phyloP scores from a whole-genome alignment of 1,140 invertebrate species.

The Parasteatoda tepidariorum region DNA sequence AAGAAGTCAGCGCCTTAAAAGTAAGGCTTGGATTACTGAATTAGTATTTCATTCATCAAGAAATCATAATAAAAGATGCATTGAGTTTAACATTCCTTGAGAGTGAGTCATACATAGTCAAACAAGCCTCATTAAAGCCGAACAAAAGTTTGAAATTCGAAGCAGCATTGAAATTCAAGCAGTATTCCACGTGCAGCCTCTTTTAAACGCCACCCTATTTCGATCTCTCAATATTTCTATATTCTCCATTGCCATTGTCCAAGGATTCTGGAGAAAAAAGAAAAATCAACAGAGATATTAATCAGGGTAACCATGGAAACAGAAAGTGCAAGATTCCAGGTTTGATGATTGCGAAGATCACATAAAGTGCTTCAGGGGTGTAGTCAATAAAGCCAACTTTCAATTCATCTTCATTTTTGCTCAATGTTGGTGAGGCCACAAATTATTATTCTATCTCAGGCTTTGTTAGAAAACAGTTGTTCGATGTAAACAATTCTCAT shows the following conservation, averaged over 20 bases:
- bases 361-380: constrained; percentile 6
- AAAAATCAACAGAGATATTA: too few species aligned
- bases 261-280: neutral
- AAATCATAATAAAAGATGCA: too few species aligned
- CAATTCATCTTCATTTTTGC: constrained; percentile 29
- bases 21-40: too few species aligned
- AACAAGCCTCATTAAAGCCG: neutral
- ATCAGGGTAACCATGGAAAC: constrained; percentile 23
- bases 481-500: too few species aligned
- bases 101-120: neutral
- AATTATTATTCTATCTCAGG: constrained; percentile 17
- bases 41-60: too few species aligned
- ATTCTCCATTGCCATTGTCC: constrained; percentile 8
- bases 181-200: too few species aligned
- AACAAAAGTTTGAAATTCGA: neutral
- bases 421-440: neutral
- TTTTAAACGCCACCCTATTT: too few species aligned
- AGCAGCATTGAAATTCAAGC: too few species aligned
- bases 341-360: constrained; percentile 24
- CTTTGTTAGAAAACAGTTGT: too few species aligned
- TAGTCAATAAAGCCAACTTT: constrained; percentile 3
- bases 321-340: neutral
- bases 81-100: too few species aligned
- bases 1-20: too few species aligned
- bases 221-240: too few species aligned